Evolutionary conservation across 2,888 invertebrate species (phyloP), one percentile per base, ranked within the genome.

Genomic region (Ischnura elegans): DNA sequence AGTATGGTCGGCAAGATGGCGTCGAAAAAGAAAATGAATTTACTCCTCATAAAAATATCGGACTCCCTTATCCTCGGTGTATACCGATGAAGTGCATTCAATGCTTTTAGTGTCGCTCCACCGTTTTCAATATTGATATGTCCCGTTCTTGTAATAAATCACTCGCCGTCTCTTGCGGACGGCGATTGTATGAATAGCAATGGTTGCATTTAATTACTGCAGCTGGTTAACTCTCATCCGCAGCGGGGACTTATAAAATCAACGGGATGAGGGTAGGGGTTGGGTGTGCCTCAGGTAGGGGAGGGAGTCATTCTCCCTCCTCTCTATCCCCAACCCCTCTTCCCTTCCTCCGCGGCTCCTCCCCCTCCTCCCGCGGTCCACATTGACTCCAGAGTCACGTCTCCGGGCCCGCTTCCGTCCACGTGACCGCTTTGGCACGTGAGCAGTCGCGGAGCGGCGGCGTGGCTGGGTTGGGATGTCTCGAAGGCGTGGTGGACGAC

Each of bases 361-460:
- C 43, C 29, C 86, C 45, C 21, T 8, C 3, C n/a, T n/a, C 45
- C 86, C 25, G n/a, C 43, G 90, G 55, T 90, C 61, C 61, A 90
- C 90, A 90, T 90, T 90, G 61, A 61, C 55, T 90, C 43, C 51
- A 55, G 61, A 90, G 90, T 90, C 90, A 90, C 90, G 90, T 90
- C 29, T 16, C 13, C 19, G 61, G 36, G 90, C 47, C 90, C 61
- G 90, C 90, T 90, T 90, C 90, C 90, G 90, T 90, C 90, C 90
- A 90, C 90, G 90, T 90, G 90, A 90, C 90, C 61, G 61, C 61
- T 13, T 25, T 21, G 90, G 61, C 90, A 90, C 90, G 90, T 90
- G 90, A 90, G 90, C 90, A 90, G 90, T 61, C 90, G 61, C 42
- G 61, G 90, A 43, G 42, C 21, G 87, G 55, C 47, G 47, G 55